phyloP scores from a whole-genome alignment of 1,140 invertebrate genomes.

The Metopolophium dirhodum region DNA sequence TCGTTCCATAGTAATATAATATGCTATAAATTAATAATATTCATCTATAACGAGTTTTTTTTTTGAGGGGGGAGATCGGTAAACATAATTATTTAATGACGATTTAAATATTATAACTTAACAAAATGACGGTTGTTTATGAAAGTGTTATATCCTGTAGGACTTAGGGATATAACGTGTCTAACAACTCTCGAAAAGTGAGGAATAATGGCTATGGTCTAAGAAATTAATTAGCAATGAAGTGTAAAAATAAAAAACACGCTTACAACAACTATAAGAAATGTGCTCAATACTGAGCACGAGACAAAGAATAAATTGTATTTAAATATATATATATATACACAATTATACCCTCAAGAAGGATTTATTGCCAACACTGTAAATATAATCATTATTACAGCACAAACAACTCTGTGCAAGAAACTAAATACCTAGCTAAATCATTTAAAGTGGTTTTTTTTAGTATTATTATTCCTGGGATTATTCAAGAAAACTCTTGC shows the following conservation, averaged over 20 bases:
- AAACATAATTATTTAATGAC: background rate
- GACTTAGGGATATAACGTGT: background rate
- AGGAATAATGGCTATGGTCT: background rate
- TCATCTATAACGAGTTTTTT: too few species aligned
- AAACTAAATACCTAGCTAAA: background rate
- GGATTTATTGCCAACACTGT: background rate
- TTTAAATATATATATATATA: background rate
- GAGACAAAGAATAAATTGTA: background rate
- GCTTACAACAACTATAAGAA: background rate
- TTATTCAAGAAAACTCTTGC: constrained; percentile 5
- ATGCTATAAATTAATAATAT: too few species aligned
- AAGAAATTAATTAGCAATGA: background rate
- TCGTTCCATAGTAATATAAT: too few species aligned
- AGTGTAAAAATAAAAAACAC: background rate
- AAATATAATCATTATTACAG: background rate
- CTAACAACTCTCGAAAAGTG: background rate
- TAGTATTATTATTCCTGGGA: background rate
- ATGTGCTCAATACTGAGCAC: background rate
- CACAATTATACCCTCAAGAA: background rate
- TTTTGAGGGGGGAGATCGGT: background rate
- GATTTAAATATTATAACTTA: background rate
- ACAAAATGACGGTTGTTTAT: background rate
- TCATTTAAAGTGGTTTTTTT: background rate
- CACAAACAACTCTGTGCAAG: background rate
- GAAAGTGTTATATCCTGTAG: background rate